phyloP scores from a whole-genome alignment of 2,888 invertebrate species.

The Cephalotes varians region DNA sequence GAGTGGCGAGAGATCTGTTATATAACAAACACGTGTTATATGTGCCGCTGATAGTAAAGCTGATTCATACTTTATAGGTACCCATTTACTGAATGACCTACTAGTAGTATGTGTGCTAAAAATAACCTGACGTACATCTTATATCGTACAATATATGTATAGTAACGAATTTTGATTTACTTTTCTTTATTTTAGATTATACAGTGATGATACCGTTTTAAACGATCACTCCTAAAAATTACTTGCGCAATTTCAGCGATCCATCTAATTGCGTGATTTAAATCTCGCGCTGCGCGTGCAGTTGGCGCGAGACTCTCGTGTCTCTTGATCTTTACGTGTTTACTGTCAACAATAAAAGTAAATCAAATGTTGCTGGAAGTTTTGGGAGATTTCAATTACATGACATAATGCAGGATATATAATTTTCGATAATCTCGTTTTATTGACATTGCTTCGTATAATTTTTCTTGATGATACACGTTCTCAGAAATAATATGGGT shows the following conservation, averaged over 20 bases:
- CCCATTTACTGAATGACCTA: conserved; percentile 73
- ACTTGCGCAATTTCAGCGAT: neutral
- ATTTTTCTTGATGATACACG: neutral
- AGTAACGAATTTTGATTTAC: conserved; percentile 41
- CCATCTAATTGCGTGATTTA: neutral
- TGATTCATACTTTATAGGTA: conserved; percentile 66
- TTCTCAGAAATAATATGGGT: conserved; percentile 26
- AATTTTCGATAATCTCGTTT: conserved; percentile 24
- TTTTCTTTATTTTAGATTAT: conserved; percentile 49
- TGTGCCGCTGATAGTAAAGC: conserved; percentile 64
- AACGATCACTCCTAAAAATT: neutral
- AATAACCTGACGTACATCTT: conserved; percentile 54
- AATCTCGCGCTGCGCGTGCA: too few relatives aligned
- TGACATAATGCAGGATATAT: neutral
- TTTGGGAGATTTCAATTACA: neutral
- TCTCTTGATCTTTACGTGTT: neutral
- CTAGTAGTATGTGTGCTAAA: conserved; percentile 50
- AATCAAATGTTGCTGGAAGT: neutral
- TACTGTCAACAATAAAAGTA: neutral
- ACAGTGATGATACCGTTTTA: conserved; percentile 60
- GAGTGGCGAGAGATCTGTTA: conserved; percentile 35
- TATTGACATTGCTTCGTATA: neutral
- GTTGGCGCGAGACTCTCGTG: too few relatives aligned
- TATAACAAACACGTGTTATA: conserved; percentile 43
- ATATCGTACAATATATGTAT: conserved; percentile 39